Base-by-base conservation (phyloP, 2,113 vertebrate genomes). In the Xiphias gladius region DNA sequence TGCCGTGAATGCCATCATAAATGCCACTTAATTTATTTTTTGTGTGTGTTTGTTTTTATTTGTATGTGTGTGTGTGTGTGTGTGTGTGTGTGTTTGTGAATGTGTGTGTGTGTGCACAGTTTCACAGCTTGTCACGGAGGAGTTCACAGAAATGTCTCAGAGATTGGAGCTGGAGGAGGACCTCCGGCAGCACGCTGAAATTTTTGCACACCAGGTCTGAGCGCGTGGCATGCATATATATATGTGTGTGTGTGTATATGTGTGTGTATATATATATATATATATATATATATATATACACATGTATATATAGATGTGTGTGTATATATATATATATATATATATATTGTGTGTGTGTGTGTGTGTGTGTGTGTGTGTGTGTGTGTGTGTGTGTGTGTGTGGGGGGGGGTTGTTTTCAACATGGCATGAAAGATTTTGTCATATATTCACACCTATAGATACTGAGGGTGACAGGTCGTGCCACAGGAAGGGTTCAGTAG, bases 81-180 rank as follows among this genome's bases (percentile, higher is more conserved):
- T 83, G 13, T 76, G 17, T 83, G 39, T 75, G 22, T 65, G 10
- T 57, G 7, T 57, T 1, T 62, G 8, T 79, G 46, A 64, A 11
- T 77, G 59, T 86, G 35, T 63, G 41, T 73, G 20, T 85, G 39
- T 26, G 26, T 69, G 24, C 17, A 12, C 89, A 97, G 96, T 95
- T 52, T 96, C 96, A 73, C 92, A 93, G 78, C 80, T 95, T 3
- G 90, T 96, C 81, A 90, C 94, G 0, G 93, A 95, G 61, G 96
- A 97, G 79, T 96, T 96, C 78, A 68, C 86, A 12, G 92, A 95
- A 52, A 94, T 95, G 2, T 75, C 95, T 85, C 90, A 95, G 88
- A 91, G 93, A 71, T 94, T 97, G 84, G 93, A 96, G 76, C 70
- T 95, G 87, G 95, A 97, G 84, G 95, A 96, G 84, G 94, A 86